Evolutionary conservation across 2,797 vertebrate species (phyloP).

Genomic region (Loriculus beryllinus): DNA sequence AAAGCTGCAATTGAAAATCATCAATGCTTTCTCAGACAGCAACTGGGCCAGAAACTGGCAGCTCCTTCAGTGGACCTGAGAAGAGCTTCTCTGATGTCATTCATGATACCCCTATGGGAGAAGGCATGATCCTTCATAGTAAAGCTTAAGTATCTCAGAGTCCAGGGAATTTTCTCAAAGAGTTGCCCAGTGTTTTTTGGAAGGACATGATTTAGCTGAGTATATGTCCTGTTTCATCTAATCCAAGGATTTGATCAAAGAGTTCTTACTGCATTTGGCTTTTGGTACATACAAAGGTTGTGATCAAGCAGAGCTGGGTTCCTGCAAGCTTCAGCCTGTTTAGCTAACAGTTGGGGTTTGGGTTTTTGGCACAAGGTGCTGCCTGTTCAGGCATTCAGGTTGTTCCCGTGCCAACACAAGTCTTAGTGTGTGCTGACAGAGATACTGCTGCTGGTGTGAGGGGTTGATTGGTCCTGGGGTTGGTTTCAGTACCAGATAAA

Average conservation of each 20-base stretch:
- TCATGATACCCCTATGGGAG: background rate
- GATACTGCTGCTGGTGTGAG: background rate
- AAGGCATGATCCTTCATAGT: background rate
- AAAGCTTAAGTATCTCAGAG: background rate
- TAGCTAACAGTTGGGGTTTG: background rate
- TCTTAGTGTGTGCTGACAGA: background rate
- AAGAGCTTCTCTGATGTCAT: background rate
- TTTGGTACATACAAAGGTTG: background rate
- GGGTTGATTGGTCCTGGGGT: background rate
- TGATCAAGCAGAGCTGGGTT: background rate
- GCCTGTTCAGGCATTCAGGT: background rate
- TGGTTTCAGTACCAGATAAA: background rate
- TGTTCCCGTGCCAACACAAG: background rate
- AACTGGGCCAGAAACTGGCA: background rate
- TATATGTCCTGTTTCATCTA: background rate
- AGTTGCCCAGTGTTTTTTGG: background rate
- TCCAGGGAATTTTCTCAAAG: background rate
- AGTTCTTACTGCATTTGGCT: background rate
- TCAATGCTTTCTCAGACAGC: rapidly evolving
- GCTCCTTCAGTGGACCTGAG: background rate
- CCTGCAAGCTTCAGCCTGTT: background rate
- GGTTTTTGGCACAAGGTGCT: background rate
- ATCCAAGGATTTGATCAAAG: conserved; percentile 7
- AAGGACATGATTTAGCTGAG: background rate
- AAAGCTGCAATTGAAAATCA: background rate